A percentile compares a stretch with the other conserved stretches of the same genome.
phyloP scores from a whole-genome alignment of 1,140 invertebrate genomes.

The Drosophila kanapiae region DNA sequence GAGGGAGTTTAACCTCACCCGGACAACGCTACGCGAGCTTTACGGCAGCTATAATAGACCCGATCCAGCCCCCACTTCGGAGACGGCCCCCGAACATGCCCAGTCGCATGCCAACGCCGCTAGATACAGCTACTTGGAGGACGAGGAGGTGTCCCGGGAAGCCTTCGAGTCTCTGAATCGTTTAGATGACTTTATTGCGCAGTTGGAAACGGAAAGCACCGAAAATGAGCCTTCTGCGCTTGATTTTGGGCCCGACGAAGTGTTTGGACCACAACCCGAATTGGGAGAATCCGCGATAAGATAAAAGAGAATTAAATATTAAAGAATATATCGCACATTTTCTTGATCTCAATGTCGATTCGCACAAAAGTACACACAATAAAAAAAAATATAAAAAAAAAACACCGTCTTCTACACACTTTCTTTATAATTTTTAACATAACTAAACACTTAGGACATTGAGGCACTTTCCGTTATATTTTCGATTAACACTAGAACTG shows the following conservation, averaged over 20 bases:
- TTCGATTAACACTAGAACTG: no score
- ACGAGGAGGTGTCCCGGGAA: constrained; percentile 40
- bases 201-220: constrained; percentile 36
- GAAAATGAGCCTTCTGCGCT: background rate
- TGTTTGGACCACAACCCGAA: constrained; percentile 22
- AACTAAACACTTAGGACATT: no score
- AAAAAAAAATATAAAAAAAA: no score
- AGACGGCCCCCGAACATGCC: background rate
- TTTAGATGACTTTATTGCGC: constrained; percentile 56
- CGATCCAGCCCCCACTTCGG: constrained; percentile 14
- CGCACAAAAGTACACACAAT: no score
- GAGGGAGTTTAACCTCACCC: constrained; percentile 74
- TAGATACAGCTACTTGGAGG: background rate
- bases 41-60: constrained; percentile 59
- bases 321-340: background rate
- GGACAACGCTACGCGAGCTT: constrained; percentile 70
- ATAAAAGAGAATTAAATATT: background rate
- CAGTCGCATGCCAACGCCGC: background rate
- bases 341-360: no score
- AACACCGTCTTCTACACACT: no score
- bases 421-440: no score
- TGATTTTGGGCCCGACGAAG: no score
- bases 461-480: no score
- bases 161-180: constrained; percentile 44
- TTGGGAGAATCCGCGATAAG: background rate